These are phyloP conservation scores for Aproaerema taeniolella DNA, from an alignment of 2,888 invertebrate genomes.

Conservation along the genomic window DNA sequence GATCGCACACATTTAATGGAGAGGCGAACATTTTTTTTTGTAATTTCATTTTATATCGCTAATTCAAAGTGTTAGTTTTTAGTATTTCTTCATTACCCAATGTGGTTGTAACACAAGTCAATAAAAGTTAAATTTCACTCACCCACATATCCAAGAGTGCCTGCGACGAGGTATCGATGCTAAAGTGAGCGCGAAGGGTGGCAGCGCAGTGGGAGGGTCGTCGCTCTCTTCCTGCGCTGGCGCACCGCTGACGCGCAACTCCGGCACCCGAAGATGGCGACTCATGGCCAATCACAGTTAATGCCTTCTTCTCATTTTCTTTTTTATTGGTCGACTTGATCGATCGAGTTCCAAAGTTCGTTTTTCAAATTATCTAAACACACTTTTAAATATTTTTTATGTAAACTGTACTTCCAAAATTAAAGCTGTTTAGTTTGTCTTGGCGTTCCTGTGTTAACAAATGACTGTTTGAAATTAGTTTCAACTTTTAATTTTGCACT, in stretches of 20 bases:
- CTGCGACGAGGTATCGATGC: conserved; percentile 79
- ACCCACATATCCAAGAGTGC: conserved; percentile 89
- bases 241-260: conserved; percentile 80
- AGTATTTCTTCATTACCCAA: too few relatives aligned
- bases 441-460: conserved; percentile 1
- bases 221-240: conserved; percentile 62
- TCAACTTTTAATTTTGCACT: conserved; percentile 2
- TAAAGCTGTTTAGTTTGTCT: conserved; percentile 23
- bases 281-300: conserved; percentile 49
- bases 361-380: conserved; percentile 4
- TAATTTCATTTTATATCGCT: too few relatives aligned
- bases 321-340: background rate
- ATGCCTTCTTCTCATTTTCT: background rate
- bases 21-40: too few relatives aligned
- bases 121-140: too few relatives aligned
- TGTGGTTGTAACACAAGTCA: too few relatives aligned
- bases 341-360: background rate
- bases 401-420: conserved; percentile 5
- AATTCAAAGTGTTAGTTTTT: too few relatives aligned
- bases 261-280: conserved; percentile 80
- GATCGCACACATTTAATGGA: too few relatives aligned
- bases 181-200: conserved; percentile 69
- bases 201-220: conserved; percentile 57
- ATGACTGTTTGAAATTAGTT: too few relatives aligned
- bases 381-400: too few relatives aligned